Conservation (phyloP, 2,888 invertebrate species). For the Chymomyza procnemis region DNA sequence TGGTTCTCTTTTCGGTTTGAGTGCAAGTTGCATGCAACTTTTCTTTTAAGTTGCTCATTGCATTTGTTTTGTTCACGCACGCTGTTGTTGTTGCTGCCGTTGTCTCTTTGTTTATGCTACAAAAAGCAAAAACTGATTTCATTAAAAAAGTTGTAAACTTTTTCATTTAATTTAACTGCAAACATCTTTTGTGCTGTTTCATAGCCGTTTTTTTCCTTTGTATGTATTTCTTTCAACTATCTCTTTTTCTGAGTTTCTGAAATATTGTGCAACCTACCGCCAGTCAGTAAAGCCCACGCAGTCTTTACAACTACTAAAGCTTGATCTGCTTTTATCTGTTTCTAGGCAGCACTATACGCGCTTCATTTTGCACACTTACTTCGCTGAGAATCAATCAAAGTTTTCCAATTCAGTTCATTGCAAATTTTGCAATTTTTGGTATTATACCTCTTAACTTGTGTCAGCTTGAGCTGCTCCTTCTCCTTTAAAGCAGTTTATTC, state of each 20-base stretch:
- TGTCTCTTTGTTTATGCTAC: conserved; percentile 63
- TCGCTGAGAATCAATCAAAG: conserved; percentile 63
- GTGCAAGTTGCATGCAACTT: conserved; percentile 41
- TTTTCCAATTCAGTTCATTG: conserved; percentile 54
- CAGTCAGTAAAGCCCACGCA: neutral
- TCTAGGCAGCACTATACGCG: neutral
- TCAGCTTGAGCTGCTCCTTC: neutral
- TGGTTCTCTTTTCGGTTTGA: conserved; percentile 31
- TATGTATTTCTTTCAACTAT: conserved; percentile 25
- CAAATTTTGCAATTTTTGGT: conserved; percentile 12
- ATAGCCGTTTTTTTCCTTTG: conserved; percentile 17
- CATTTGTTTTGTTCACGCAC: conserved; percentile 48
- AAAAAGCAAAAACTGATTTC: conserved; percentile 70
- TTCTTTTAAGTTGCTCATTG: conserved; percentile 37
- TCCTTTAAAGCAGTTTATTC: neutral
- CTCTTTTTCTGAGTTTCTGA: conserved; percentile 18
- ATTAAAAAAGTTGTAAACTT: conserved; percentile 71
- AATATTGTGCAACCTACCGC: neutral
- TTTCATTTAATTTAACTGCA: conserved; percentile 73
- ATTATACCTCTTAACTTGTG: neutral
- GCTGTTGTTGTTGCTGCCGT: conserved; percentile 36
- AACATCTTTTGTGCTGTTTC: conserved; percentile 65
- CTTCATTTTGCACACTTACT: conserved; percentile 5
- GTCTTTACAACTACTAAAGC: conserved; percentile 23
- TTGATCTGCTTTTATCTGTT: neutral